A percentile compares a stretch with the other conserved stretches of the same genome.
These are phyloP conservation scores for Adrianichthys oophorus DNA, from an alignment of 2,797 vertebrate genomes.

Conservation along the genomic window DNA sequence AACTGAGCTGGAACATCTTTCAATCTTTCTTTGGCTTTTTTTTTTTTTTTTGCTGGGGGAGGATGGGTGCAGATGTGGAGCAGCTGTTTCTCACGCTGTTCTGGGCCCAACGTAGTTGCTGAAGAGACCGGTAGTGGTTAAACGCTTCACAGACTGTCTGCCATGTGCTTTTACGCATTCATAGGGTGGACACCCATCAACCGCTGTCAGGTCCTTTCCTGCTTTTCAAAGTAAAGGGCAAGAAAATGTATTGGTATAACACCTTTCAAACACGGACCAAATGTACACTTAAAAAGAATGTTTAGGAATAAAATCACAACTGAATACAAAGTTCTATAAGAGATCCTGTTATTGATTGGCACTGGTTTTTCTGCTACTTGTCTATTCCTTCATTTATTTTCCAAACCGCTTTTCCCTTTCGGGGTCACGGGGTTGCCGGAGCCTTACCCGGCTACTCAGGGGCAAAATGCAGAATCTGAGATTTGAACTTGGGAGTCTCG, in stretches of 20 bases:
- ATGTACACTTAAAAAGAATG: neutral
- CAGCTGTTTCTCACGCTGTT: slow-evolving; percentile 66
- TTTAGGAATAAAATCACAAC: no score
- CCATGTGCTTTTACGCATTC: slow-evolving; percentile 23
- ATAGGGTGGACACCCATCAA: slow-evolving; percentile 17
- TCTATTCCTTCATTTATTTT: no score
- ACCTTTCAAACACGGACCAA: neutral
- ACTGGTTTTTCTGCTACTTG: no score
- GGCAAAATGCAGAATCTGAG: no score
- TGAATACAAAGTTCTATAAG: no score
- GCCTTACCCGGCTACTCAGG: no score
- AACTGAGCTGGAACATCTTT: slow-evolving; percentile 36
- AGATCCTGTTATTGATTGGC: no score
- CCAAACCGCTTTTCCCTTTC: no score
- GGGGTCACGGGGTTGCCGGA: no score
- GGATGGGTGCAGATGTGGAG: slow-evolving; percentile 45
- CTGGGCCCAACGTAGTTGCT: slow-evolving; percentile 22
- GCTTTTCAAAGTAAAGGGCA: neutral
- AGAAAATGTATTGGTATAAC: neutral
- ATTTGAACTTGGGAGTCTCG: no score
- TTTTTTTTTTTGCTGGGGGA: no score
- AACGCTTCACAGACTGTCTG: slow-evolving; percentile 18
- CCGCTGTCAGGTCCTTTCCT: neutral
- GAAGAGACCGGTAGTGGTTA: slow-evolving; percentile 9
- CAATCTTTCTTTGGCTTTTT: slow-evolving; percentile 54